Evolutionary conservation across 2,888 invertebrate genomes (phyloP).

Genomic region (Trimorus sp.): DNA sequence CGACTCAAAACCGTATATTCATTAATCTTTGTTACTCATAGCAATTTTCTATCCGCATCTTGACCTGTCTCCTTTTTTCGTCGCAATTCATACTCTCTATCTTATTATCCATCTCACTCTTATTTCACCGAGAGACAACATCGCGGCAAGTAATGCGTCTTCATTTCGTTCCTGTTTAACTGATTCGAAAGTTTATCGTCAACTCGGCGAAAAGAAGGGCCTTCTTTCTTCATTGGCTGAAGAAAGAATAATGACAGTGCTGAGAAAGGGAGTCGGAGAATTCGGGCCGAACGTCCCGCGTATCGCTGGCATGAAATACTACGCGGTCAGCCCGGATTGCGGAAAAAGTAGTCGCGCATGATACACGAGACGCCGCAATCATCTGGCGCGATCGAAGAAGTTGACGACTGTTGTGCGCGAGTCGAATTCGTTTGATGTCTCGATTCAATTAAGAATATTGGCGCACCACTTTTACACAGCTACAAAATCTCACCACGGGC

Average conservation of each 20-base stretch:
- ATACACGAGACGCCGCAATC: conserved; percentile 32
- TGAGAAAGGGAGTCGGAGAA: conserved; percentile 41
- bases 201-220: conserved; percentile 74
- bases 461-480: conserved; percentile 12
- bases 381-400: conserved; percentile 34
- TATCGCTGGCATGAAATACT: conserved; percentile 44
- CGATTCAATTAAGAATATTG: conserved; percentile 48
- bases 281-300: conserved; percentile 41
- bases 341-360: conserved; percentile 58
- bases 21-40: conserved; percentile 58
- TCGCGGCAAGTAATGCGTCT: conserved; percentile 73
- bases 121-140: conserved; percentile 46
- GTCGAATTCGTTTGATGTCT: conserved; percentile 39
- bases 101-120: conserved; percentile 48
- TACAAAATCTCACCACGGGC: not conserved
- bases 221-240: conserved; percentile 61
- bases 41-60: conserved; percentile 51
- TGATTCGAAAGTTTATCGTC: conserved; percentile 79
- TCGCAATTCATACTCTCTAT: conserved; percentile 29
- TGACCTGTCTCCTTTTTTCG: conserved; percentile 40
- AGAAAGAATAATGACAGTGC: conserved; percentile 42
- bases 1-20: conserved; percentile 32
- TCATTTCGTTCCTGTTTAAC: conserved; percentile 78
- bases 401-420: conserved; percentile 27
- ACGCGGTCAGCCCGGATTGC: conserved; percentile 45